Conservation (phyloP, 2,113 vertebrate species). For the Emydura subglobosa region DNA sequence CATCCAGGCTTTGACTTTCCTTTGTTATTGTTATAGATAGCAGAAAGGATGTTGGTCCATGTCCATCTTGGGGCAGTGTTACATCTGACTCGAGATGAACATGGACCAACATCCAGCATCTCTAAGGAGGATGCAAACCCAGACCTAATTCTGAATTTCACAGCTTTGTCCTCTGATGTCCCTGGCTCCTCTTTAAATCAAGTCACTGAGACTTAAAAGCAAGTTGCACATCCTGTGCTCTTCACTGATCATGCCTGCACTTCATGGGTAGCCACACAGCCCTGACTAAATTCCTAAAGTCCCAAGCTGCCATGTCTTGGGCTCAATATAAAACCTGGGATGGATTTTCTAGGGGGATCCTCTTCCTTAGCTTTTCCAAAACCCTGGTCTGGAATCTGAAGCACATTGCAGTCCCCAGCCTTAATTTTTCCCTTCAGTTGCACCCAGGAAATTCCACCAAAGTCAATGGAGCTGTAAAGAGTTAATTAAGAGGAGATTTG, state of each 20-base stretch:
- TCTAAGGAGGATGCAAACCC: not conserved
- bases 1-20: not conserved
- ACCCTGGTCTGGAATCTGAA: not conserved
- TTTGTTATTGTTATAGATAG: not conserved
- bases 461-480: not conserved
- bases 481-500: not conserved
- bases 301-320: fast-evolving
- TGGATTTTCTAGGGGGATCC: not conserved
- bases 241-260: not conserved
- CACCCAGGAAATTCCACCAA: not conserved
- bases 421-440: not conserved
- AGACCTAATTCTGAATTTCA: not conserved
- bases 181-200: not conserved
- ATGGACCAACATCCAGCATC: not conserved
- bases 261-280: not conserved
- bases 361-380: not conserved
- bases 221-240: not conserved
- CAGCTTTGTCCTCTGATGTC: not conserved
- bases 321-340: not conserved
- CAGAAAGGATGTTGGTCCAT: not conserved
- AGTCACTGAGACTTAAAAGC: not conserved
- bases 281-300: fast-evolving
- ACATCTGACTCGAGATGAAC: not conserved
- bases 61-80: not conserved
- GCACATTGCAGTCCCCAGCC: not conserved